These are phyloP conservation scores for Philotrypesis tridentata DNA, from an alignment of 1,140 invertebrate species.

Conservation along the genomic window DNA sequence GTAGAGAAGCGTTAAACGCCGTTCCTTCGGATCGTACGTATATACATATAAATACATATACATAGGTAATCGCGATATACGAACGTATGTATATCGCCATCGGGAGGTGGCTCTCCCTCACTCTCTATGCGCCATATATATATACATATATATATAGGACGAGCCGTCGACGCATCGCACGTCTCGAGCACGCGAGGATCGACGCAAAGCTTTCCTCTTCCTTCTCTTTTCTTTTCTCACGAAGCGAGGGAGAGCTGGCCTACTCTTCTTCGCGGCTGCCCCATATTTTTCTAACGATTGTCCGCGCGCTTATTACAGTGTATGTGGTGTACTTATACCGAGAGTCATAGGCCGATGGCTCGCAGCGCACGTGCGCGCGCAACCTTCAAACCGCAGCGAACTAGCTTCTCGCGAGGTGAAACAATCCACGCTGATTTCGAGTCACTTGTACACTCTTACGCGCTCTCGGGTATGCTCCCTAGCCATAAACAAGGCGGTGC, in stretches of 20 bases:
- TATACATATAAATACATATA: constrained; percentile 30
- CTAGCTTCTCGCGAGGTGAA: no score
- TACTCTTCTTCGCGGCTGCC: not conserved
- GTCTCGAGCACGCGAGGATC: not conserved
- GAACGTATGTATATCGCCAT: not conserved
- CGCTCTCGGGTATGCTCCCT: no score
- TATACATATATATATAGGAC: no score
- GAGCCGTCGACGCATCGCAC: no score
- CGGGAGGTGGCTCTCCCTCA: not conserved
- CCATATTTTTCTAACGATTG: constrained; percentile 21
- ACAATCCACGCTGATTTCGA: not conserved
- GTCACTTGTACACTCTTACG: not conserved
- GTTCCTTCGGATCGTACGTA: constrained; percentile 11
- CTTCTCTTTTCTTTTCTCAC: no score
- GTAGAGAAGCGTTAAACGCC: constrained; percentile 50
- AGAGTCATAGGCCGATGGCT: no score
- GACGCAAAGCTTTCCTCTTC: not conserved
- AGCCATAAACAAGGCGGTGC: not conserved
- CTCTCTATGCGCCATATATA: not conserved
- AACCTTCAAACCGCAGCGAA: no score
- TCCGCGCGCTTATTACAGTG: not conserved
- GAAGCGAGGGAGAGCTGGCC: not conserved
- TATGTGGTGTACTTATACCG: no score
- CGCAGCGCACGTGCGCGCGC: no score
- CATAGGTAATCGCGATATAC: constrained; percentile 25